Evolutionary conservation across 2,797 vertebrate genomes (phyloP).

Genomic region (Acanthis flammea): DNA sequence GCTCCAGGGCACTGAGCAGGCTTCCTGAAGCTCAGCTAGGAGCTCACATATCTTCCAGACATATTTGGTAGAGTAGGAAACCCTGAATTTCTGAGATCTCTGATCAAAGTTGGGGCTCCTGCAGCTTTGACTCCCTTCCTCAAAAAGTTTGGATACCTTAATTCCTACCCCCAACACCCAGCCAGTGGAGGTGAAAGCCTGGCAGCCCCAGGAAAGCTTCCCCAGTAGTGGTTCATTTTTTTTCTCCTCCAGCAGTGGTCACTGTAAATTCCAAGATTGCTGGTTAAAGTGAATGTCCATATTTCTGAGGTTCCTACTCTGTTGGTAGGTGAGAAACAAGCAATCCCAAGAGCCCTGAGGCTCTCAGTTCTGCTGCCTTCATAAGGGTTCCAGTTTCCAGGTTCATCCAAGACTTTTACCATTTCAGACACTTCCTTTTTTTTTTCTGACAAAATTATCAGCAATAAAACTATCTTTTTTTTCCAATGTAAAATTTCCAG

Average conservation of each 20-base stretch:
- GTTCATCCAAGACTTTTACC: background rate
- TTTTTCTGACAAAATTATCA: background rate
- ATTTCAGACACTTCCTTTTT: background rate
- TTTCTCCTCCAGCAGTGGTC: background rate
- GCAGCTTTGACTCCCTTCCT: background rate
- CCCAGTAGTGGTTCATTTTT: background rate
- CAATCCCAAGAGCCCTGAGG: background rate
- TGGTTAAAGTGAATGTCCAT: background rate
- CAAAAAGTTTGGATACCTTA: background rate
- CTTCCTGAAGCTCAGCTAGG: background rate
- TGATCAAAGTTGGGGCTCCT: fast-evolving
- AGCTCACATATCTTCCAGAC: background rate
- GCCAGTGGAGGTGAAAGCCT: background rate
- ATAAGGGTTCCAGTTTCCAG: background rate
- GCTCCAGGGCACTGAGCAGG: background rate
- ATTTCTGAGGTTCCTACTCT: background rate
- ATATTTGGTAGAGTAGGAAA: background rate
- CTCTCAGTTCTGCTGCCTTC: background rate
- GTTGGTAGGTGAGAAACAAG: background rate
- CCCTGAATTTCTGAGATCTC: background rate
- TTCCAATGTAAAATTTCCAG: background rate
- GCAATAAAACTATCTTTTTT: background rate
- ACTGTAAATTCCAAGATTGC: background rate
- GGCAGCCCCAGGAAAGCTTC: background rate
- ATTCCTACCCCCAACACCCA: background rate